Base-by-base conservation (phyloP, 1,140 invertebrate species). In the Laupala kohalensis region DNA sequence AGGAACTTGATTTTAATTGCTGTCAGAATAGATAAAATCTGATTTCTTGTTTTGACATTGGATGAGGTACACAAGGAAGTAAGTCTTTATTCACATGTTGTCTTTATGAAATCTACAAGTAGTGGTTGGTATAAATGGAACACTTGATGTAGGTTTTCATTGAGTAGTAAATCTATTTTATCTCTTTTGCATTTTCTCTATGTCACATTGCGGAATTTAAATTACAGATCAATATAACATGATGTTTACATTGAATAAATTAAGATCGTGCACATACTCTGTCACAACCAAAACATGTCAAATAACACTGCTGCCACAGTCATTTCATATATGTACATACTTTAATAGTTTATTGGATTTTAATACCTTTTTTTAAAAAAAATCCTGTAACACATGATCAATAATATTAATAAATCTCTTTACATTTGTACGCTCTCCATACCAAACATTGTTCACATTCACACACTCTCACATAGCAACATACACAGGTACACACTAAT, bases 331-430 rank as follows among this genome's bases (percentile, higher is more conserved):
- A 53, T 53, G 19, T 53, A 53, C 37, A 53, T 9, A 53, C 37
- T 53, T 53, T 53, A n/a, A 53, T 53, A 53, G 37, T 53, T 53
- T 53, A 53, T 53, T 53, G 37, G 37, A 9, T 53, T 53, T 53
- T 53, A 53, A 13, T 53, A 53, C 37, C 37, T 19, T 53, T 53
- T 27, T 29, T 69, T 2, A 25, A 30, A 0, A 73, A 69, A 63
- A 64, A 53, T 68, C 67, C 3, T 70, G 25, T 69, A 73, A 76
- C 75, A 62, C 30, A 74, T 76, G 28, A 27, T 74, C 71, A 4
- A 74, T 73, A 66, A 75, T 73, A 29, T 64, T 24, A 13, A 76
- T 63, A 25, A 28, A 69, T 28, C 67, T 72, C 23, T 71, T 71
- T 4, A 66, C 69, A 37, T 69, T 73, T 69, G 30, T 63, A 64